Evolutionary conservation across 1,140 invertebrate genomes (phyloP).

Genomic region (Leptopilina boulardi): DNA sequence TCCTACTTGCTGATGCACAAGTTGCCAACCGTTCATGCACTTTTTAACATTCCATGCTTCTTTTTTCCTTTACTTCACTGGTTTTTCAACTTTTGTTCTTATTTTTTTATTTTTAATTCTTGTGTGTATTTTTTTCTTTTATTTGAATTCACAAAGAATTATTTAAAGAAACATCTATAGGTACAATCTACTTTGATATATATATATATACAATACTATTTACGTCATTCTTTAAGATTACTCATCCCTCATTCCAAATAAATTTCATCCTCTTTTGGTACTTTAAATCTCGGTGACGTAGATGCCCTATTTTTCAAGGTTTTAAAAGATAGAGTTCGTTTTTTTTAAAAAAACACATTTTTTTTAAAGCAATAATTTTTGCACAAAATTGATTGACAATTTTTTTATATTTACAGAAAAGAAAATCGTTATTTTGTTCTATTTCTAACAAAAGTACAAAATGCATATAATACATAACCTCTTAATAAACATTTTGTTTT

Average conservation of each 20-base stretch:
- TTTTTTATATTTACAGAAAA: no score
- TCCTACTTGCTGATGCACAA: not conserved
- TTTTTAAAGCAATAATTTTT: no score
- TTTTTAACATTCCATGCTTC: constrained; percentile 8
- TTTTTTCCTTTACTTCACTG: not conserved
- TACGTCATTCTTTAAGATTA: constrained; percentile 27
- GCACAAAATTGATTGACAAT: no score
- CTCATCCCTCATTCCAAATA: constrained; percentile 6
- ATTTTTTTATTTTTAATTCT: not conserved
- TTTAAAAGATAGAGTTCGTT: not conserved
- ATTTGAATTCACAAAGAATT: not conserved
- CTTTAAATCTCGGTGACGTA: constrained; percentile 4
- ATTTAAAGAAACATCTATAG: not conserved
- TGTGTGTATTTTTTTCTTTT: not conserved
- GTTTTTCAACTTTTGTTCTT: not conserved
- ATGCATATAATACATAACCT: no score
- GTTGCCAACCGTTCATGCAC: not conserved
- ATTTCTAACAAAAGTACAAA: no score
- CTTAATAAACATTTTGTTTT: no score
- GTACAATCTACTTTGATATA: not conserved
- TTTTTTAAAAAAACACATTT: no score
- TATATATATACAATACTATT: constrained; percentile 1
- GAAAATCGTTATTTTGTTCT: no score
- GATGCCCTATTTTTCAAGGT: constrained; percentile 6
- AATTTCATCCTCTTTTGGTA: constrained; percentile 45